phyloP scores from a whole-genome alignment of 2,113 vertebrate genomes.

The Heterotilapia buettikoferi region DNA sequence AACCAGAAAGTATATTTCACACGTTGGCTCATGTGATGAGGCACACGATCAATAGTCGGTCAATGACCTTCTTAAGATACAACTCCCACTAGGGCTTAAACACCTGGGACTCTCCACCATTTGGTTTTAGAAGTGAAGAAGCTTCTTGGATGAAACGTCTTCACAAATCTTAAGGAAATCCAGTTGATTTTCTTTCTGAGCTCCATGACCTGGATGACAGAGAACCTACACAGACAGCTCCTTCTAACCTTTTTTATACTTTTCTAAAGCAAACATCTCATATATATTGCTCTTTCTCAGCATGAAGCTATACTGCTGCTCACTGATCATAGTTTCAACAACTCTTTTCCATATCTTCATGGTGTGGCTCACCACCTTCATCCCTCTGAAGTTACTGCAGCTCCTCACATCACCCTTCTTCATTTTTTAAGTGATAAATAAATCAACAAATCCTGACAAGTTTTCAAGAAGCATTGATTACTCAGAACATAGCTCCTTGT shows the following conservation, averaged over 20 bases:
- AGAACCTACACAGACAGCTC: neutral
- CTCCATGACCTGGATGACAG: neutral
- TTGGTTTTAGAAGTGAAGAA: neutral
- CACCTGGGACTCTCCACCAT: neutral
- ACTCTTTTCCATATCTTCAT: neutral
- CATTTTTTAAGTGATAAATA: neutral
- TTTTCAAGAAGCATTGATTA: neutral
- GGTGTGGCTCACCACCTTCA: neutral
- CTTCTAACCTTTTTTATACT: neutral
- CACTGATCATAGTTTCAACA: neutral
- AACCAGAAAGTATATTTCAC: neutral
- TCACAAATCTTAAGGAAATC: neutral
- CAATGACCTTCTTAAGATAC: neutral
- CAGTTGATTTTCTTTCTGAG: rapidly evolving
- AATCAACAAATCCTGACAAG: neutral
- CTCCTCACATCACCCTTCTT: neutral
- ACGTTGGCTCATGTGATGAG: neutral
- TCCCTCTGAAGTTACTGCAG: neutral
- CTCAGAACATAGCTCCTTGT: neutral
- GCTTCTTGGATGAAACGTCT: rapidly evolving
- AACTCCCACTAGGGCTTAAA: neutral
- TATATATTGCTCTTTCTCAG: neutral
- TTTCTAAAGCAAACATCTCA: neutral
- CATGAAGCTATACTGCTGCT: neutral
- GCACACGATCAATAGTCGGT: rapidly evolving